Evolutionary conservation across 1,140 invertebrate genomes (phyloP), one percentile per base, ranked within the genome.

Genomic region (Zaprionus ornatus): DNA sequence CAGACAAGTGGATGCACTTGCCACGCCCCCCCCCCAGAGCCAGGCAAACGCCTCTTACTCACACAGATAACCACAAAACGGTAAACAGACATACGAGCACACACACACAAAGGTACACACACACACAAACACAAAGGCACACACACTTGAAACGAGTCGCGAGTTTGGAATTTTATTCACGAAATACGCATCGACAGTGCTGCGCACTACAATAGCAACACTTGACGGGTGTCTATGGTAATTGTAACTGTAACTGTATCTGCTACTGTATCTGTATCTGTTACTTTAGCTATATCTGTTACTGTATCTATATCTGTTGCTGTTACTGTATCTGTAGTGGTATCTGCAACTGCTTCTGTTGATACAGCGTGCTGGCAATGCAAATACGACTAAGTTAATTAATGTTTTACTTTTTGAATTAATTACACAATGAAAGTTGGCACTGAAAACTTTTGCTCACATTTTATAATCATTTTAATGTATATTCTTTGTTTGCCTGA

Each of bases 1-100:
- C 76, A 68, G 71, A 74, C 72, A 68, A 61, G 72, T 60, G 72
- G 64, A 32, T 50, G 40, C 50, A 57, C 52, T 63, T 27, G 25
- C 45, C 9, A 57, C 40, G 17, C 45, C 61, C 61, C 54, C 54
- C 15, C 19, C 13, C 29, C n/a, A n/a, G n/a, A 19, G 3, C 21
- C 21, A 4, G 17, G 12, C 9, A 29, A 29, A 32, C 17, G 0
- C 29, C 27, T 21, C 27, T 4, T 7, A 21, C n/a, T 10, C 63
- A 76, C 72, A 73, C 78, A 71, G 62, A 74, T 75, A 88, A 84
- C 84, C 85, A 66, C 85, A 88, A 76, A 74, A 65, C 80, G 70
- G 77, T 74, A 77, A 77, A 72, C 57, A 79, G 42, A 63, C 48
- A 62, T 17, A 63, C 55, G 60, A 1, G 48, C 25, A 37, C 4